Conservation (phyloP, 2,888 invertebrate species). For the Vesta saturnalis region DNA sequence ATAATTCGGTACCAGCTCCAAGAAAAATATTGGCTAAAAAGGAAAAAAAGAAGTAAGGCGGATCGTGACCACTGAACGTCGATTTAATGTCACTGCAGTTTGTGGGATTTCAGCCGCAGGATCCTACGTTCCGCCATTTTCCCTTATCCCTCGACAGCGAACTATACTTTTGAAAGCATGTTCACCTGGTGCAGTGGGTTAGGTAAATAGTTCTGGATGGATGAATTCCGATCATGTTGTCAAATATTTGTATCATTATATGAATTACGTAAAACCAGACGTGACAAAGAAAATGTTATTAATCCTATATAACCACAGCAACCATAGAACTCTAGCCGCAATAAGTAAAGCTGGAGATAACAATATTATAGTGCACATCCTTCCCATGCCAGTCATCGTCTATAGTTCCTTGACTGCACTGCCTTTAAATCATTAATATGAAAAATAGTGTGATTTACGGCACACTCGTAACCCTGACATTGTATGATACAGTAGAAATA, state of each 20-base stretch:
- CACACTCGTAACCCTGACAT: constrained; percentile 15
- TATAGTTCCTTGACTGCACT: neutral
- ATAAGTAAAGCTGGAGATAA: constrained; percentile 11
- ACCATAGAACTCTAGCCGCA: constrained; percentile 8
- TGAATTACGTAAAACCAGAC: neutral
- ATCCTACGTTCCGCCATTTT: constrained; percentile 4
- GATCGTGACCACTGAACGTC: constrained; percentile 6
- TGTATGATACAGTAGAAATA: constrained; percentile 14
- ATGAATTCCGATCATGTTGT: constrained; percentile 15
- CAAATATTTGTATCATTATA: constrained; percentile 3
- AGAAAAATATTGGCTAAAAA: constrained; percentile 6
- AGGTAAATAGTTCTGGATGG: constrained; percentile 9
- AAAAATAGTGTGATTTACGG: neutral
- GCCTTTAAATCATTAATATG: constrained; percentile 12
- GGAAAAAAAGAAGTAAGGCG: neutral
- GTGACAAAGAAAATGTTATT: constrained; percentile 8
- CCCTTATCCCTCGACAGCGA: constrained; percentile 9
- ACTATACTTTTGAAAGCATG: constrained; percentile 13
- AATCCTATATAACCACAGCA: constrained; percentile 6
- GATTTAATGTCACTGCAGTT: constrained; percentile 15
- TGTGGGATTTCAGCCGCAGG: constrained; percentile 8
- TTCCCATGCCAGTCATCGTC: constrained; percentile 2
- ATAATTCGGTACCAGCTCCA: constrained; percentile 1
- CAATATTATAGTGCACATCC: constrained; percentile 5
- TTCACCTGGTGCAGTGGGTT: constrained; percentile 8